phyloP scores from a whole-genome alignment of 2,797 vertebrate species.

The Leuciscus waleckii region DNA sequence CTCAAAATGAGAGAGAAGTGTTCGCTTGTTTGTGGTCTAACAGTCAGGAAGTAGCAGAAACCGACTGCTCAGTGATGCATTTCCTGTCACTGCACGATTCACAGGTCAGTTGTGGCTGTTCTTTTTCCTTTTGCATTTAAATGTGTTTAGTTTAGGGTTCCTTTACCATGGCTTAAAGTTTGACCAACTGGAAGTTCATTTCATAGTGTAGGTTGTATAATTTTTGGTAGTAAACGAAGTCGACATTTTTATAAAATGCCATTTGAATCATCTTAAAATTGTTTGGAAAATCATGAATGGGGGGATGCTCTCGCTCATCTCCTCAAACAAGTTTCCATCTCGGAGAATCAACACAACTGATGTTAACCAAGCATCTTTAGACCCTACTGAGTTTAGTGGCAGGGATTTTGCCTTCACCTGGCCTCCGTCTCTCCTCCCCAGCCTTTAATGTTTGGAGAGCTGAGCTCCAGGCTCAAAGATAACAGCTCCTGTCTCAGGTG shows the following conservation, averaged over 20 bases:
- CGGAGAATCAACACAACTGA: background rate
- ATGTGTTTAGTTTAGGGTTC: constrained; percentile 56
- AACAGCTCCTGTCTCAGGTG: constrained; percentile 58
- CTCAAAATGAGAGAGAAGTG: constrained; percentile 76
- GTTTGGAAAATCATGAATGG: background rate
- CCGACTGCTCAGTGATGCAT: constrained; percentile 77
- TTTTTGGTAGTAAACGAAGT: background rate
- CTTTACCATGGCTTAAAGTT: constrained; percentile 13
- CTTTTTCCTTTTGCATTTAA: constrained; percentile 58
- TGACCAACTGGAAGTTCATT: background rate
- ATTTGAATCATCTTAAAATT: constrained; percentile 14
- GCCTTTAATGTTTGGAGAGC: constrained; percentile 12
- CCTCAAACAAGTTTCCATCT: background rate
- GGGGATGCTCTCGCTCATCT: background rate
- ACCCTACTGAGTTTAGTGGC: constrained; percentile 20
- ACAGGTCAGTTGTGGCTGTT: constrained; percentile 79
- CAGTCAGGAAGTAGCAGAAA: constrained; percentile 85
- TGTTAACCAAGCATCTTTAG: constrained; percentile 22
- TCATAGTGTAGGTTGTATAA: background rate
- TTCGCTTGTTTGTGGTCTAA: constrained; percentile 83
- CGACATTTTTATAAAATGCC: background rate
- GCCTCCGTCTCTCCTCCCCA: constrained; percentile 9
- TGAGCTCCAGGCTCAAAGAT: constrained; percentile 34
- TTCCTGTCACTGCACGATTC: constrained; percentile 79
- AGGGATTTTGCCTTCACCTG: constrained; percentile 16